These are phyloP conservation scores for Limulus polyphemus DNA, from an alignment of 2,888 invertebrate species.

Conservation along the genomic window DNA sequence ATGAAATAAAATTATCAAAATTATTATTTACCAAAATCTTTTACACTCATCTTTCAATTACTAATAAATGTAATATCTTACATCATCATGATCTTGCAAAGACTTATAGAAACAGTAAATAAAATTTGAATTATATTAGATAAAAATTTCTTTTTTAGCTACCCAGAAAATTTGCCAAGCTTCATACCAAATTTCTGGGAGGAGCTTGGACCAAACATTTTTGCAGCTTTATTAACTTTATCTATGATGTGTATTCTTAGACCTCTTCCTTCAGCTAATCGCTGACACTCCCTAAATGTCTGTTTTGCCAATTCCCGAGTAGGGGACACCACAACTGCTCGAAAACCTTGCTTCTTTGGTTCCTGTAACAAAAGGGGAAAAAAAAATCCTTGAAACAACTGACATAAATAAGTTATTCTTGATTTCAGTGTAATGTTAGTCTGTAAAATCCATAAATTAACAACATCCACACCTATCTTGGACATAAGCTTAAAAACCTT, in stretches of 20 bases:
- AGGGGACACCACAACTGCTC: slow-evolving; percentile 80
- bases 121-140: too few species aligned
- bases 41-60: neutral
- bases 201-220: slow-evolving; percentile 50
- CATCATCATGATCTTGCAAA: too few species aligned
- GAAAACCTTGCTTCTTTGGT: slow-evolving; percentile 59
- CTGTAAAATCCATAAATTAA: too few species aligned
- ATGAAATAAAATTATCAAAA: slow-evolving; percentile 3
- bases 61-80: too few species aligned
- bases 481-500: too few species aligned
- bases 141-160: too few species aligned
- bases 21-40: neutral
- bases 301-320: slow-evolving; percentile 89
- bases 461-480: too few species aligned
- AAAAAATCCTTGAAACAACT: too few species aligned
- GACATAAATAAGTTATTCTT: too few species aligned
- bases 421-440: too few species aligned
- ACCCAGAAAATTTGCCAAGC: too few species aligned
- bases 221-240: slow-evolving; percentile 54
- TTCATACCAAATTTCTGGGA: slow-evolving; percentile 52
- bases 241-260: slow-evolving; percentile 63
- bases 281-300: slow-evolving; percentile 56
- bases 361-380: slow-evolving; percentile 26
- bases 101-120: too few species aligned
- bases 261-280: slow-evolving; percentile 58